Conservation (phyloP, 2,888 invertebrate species). For the Lydus trimaculatus region DNA sequence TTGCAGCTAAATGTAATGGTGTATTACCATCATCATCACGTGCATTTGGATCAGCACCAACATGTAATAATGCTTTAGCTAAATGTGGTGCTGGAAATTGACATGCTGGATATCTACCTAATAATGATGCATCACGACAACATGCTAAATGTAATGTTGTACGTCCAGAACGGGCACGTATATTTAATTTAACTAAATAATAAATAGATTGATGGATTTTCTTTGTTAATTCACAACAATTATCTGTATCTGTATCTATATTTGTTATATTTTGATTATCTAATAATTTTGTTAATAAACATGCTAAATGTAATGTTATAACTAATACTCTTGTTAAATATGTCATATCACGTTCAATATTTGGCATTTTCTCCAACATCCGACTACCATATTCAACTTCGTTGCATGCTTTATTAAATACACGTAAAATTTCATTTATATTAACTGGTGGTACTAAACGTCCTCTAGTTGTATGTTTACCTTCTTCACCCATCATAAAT, state of each 20-base stretch:
- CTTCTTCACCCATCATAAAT: conserved; percentile 91
- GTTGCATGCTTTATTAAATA: conserved; percentile 82
- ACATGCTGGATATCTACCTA: conserved; percentile 73
- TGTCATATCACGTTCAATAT: conserved; percentile 75
- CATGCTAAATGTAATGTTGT: conserved; percentile 85
- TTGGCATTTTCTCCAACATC: conserved; percentile 67
- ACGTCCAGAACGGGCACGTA: conserved; percentile 68
- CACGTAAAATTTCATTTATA: conserved; percentile 81
- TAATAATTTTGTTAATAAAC: conserved; percentile 73
- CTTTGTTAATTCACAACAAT: conserved; percentile 62
- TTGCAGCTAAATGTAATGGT: conserved; percentile 84
- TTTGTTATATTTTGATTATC: conserved; percentile 55
- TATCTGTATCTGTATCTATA: conserved; percentile 35
- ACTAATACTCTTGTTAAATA: conserved; percentile 85
- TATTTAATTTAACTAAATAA: conserved; percentile 76
- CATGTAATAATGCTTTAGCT: conserved; percentile 76
- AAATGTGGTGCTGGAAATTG: conserved; percentile 74
- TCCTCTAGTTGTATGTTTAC: conserved; percentile 64
- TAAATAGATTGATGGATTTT: conserved; percentile 78
- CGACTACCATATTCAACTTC: conserved; percentile 74
- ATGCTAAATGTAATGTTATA: conserved; percentile 84
- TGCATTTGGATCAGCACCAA: conserved; percentile 83
- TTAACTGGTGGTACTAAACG: conserved; percentile 76
- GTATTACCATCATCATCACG: conserved; percentile 86
- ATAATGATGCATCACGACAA: conserved; percentile 75